These are phyloP conservation scores for Cariama cristata DNA, from an alignment of 2,113 vertebrate genomes.

Conservation along the genomic window DNA sequence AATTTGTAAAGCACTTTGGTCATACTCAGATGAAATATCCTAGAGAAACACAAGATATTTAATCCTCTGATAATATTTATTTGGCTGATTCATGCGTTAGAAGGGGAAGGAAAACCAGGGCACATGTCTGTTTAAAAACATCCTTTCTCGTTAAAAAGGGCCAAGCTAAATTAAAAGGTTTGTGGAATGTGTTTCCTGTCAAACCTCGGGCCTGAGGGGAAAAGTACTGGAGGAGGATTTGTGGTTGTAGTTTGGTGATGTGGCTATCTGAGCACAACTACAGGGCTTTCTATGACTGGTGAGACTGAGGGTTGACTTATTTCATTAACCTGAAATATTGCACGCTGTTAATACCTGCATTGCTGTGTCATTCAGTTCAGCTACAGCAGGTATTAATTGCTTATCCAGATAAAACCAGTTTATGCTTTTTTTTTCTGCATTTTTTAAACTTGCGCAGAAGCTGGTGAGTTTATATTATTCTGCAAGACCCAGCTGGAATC, in stretches of 20 bases:
- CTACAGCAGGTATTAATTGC: not conserved
- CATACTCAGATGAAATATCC: not conserved
- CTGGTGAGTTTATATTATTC: not conserved
- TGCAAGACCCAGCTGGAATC: not conserved
- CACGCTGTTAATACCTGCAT: not conserved
- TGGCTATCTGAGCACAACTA: not conserved
- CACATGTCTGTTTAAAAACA: conserved; percentile 27
- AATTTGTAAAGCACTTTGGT: not conserved
- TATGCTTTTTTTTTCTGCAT: not conserved
- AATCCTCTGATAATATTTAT: conserved; percentile 56
- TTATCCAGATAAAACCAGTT: not conserved
- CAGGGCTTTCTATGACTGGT: not conserved
- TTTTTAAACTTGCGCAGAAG: not conserved
- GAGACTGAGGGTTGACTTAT: not conserved
- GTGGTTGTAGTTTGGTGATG: not conserved
- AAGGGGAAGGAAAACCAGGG: conserved; percentile 11
- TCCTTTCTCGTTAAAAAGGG: conserved; percentile 36
- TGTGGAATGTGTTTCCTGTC: conserved; percentile 32
- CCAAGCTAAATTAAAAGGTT: conserved; percentile 26
- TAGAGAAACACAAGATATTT: not conserved
- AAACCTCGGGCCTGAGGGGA: not conserved
- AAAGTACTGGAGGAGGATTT: not conserved
- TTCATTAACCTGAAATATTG: not conserved
- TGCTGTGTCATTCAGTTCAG: not conserved
- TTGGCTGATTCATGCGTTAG: not conserved